Base-by-base conservation (phyloP, 1,140 invertebrate species). In the Neomicropteryx cornuta region DNA sequence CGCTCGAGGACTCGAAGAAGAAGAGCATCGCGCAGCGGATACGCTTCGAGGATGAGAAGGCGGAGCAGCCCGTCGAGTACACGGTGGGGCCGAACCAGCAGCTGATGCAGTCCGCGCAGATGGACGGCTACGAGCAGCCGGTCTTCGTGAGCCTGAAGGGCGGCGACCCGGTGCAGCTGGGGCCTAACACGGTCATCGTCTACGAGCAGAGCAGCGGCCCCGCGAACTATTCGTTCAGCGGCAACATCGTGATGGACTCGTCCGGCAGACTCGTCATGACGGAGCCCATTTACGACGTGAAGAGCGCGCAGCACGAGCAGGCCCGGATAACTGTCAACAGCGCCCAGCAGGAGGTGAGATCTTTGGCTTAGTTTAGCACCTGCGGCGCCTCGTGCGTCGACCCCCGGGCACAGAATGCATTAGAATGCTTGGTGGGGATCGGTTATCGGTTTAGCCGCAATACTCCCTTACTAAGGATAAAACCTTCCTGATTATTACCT, bases 281-380 rank as follows among this genome's bases (percentile, higher is more conserved):
- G 1, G 64, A 68, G 31, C 61, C 62, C 1, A 64, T 68, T 18
- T 68, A 68, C 39, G 62, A 68, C 38, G 64, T 67, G 6, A 68
- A 68, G 44, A 60, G 60, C 4, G 64, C 64, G 32, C 60, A 60
- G 0, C 62, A 67, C 8, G 58, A 63, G 18, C 60, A 64, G 42
- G 48, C 49, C 13, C 47, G 43, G 4, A 20, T 20, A 18, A 8
- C 19, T 11, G 5, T 13, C 35, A 24, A n/a, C n/a, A n/a, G n/a
- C n/a, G n/a, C n/a, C n/a, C n/a, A n/a, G n/a, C n/a, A n/a, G n/a
- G n/a, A n/a, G n/a, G n/a, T n/a, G n/a, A n/a, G n/a, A n/a, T n/a
- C n/a, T n/a, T n/a, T n/a, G n/a, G n/a, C n/a, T n/a, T n/a, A n/a
- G n/a, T n/a, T n/a, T n/a, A n/a, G n/a, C n/a, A n/a, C n/a, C n/a